These are phyloP conservation scores for Lineus longissimus DNA, from an alignment of 1,140 invertebrate species.

Conservation along the genomic window DNA sequence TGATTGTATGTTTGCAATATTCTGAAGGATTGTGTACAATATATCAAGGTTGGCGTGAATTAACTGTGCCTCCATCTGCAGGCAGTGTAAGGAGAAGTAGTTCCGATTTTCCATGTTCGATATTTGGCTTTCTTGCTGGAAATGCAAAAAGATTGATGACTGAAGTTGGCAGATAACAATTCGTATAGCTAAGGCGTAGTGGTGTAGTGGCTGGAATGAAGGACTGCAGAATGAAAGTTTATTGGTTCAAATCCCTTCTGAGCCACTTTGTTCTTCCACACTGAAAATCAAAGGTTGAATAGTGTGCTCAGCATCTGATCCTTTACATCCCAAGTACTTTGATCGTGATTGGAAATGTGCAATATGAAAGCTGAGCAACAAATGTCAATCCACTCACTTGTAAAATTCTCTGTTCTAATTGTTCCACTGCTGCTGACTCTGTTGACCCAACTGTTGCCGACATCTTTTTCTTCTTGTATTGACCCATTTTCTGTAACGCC, in stretches of 20 bases:
- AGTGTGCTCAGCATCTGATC: not conserved
- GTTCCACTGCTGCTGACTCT: slow-evolving; percentile 61
- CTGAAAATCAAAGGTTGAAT: no score
- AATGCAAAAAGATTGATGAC: slow-evolving; percentile 7
- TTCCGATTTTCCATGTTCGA: slow-evolving; percentile 68
- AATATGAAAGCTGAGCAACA: not conserved
- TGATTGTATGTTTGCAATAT: slow-evolving; percentile 62
- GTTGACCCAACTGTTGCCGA: slow-evolving; percentile 62
- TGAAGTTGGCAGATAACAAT: no score
- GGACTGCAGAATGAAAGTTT: no score
- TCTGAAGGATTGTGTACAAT: slow-evolving; percentile 62
- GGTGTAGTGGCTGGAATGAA: no score
- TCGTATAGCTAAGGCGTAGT: no score
- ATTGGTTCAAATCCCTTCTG: no score
- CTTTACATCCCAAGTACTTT: not conserved
- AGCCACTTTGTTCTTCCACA: no score
- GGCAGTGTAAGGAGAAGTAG: slow-evolving; percentile 68
- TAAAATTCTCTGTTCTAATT: slow-evolving; percentile 66
- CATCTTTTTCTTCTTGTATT: slow-evolving; percentile 68
- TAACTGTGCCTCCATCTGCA: slow-evolving; percentile 70
- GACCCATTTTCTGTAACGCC: slow-evolving; percentile 66
- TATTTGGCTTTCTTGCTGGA: slow-evolving; percentile 66
- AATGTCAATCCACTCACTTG: slow-evolving; percentile 42
- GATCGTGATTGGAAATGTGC: no score
- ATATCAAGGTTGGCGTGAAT: slow-evolving; percentile 68